Evolutionary conservation across 2,113 vertebrate genomes (phyloP).

Genomic region (Chiloscyllium plagiosum): DNA sequence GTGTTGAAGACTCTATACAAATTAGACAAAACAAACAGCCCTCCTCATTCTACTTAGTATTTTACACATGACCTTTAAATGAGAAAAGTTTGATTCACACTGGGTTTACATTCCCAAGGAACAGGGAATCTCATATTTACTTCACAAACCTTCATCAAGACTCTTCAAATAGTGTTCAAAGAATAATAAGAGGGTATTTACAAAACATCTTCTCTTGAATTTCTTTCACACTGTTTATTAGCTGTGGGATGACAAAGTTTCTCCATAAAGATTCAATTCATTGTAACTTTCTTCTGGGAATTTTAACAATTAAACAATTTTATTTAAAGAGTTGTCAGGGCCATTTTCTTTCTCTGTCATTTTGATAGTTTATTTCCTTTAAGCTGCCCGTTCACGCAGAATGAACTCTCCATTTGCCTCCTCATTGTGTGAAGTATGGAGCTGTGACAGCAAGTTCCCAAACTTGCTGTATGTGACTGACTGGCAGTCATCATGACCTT

Average conservation of each 20-base stretch:
- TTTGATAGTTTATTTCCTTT: not conserved
- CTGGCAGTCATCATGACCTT: not conserved
- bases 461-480: not conserved
- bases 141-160: not conserved
- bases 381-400: not conserved
- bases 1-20: not conserved
- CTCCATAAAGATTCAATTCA: slow-evolving; percentile 9
- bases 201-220: not conserved
- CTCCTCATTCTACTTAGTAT: not conserved
- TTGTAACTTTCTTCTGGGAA: slow-evolving; percentile 19
- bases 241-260: not conserved
- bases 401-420: not conserved
- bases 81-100: not conserved
- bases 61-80: not conserved
- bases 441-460: not conserved
- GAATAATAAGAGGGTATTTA: not conserved
- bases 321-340: not conserved
- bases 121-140: slow-evolving; percentile 3
- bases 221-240: not conserved
- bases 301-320: not conserved
- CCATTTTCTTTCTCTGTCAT: not conserved
- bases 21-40: not conserved
- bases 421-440: not conserved
- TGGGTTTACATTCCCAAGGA: slow-evolving; percentile 20
- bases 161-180: slow-evolving; percentile 15